Evolutionary conservation across 2,113 vertebrate genomes (phyloP).

Genomic region (Pheucticus melanocephalus): DNA sequence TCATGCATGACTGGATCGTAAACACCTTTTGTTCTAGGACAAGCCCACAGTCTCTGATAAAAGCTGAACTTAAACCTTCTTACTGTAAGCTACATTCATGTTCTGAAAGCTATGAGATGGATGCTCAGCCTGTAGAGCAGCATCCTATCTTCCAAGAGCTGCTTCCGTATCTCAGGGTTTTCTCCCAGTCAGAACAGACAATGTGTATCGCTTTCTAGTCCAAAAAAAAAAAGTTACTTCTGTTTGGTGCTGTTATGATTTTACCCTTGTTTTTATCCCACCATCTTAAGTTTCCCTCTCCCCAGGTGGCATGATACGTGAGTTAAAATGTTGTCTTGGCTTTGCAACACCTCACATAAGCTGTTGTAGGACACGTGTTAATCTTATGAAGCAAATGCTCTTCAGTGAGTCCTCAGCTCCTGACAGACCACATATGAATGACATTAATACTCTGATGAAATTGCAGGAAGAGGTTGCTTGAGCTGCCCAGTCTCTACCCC

Average conservation of each 20-base stretch:
- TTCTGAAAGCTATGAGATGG: background rate
- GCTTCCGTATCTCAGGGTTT: background rate
- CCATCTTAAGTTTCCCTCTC: background rate
- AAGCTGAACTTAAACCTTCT: background rate
- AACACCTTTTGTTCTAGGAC: background rate
- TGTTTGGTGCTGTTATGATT: background rate
- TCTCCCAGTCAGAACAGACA: background rate
- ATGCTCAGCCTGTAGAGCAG: background rate
- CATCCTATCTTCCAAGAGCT: background rate
- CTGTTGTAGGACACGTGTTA: background rate
- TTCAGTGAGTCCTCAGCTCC: background rate
- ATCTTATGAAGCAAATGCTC: background rate
- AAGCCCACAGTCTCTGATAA: background rate
- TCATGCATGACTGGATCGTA: background rate
- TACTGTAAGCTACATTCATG: background rate
- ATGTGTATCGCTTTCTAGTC: background rate
- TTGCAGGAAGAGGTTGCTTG: background rate
- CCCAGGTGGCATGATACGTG: accelerated
- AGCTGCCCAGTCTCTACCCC: background rate
- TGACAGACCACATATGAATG: background rate
- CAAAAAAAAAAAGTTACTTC: background rate
- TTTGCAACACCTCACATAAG: background rate
- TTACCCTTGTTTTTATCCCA: background rate
- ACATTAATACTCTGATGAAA: background rate
- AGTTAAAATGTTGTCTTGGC: background rate